Percentiles rank a stretch among this genome's conserved stretches.
phyloP scores from a whole-genome alignment of 2,113 vertebrate genomes.

The Lophochroa leadbeateri region DNA sequence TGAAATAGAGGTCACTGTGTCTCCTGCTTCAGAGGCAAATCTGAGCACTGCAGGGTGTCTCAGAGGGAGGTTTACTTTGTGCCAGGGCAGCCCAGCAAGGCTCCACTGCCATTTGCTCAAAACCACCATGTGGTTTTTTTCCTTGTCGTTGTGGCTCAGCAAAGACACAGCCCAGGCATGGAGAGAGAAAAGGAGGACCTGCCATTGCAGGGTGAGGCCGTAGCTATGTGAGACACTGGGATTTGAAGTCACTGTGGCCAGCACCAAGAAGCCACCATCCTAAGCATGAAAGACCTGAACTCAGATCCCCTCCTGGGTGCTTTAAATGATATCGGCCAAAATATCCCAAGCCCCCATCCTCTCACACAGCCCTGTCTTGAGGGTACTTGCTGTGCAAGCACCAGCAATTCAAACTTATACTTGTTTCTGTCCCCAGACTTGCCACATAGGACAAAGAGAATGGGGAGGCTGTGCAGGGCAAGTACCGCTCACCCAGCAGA shows the following conservation, averaged over 20 bases:
- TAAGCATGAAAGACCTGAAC: neutral
- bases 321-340: neutral
- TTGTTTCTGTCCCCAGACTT: neutral
- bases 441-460: neutral
- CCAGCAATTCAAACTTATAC: neutral
- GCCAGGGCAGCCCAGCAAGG: neutral
- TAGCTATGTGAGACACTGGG: accelerated
- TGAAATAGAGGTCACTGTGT: neutral
- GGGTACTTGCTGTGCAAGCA: neutral
- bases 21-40: slow-evolving; percentile 7
- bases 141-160: neutral
- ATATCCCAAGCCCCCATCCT: neutral
- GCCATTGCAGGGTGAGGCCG: accelerated
- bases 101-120: neutral
- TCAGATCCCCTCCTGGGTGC: neutral
- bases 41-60: neutral
- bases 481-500: accelerated
- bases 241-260: neutral
- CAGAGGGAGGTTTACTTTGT: neutral
- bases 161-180: accelerated
- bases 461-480: neutral
- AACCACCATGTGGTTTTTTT: neutral
- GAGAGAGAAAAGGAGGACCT: neutral
- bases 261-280: neutral
- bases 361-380: neutral